Evolutionary conservation across 2,888 invertebrate species (phyloP).

Genomic region (Osmoderma eremita): DNA sequence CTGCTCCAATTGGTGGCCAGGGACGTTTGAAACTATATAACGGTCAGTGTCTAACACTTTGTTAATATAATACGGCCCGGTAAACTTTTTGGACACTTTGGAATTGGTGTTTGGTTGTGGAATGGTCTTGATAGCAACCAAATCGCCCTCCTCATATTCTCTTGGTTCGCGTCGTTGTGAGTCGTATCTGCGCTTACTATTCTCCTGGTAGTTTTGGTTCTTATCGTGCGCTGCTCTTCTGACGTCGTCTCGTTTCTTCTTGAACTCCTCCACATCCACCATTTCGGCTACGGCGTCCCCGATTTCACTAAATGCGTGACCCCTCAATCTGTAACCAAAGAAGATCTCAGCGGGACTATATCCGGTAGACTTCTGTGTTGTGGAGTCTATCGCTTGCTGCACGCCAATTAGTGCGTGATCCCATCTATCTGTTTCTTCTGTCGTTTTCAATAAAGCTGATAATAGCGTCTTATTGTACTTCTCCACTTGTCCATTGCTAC

Average conservation of each 20-base stretch:
- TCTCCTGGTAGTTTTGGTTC: not conserved
- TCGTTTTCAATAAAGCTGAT: not conserved
- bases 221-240: no score
- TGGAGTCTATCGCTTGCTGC: not conserved
- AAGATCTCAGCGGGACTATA: not conserved
- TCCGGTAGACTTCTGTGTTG: not conserved
- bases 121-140: not conserved
- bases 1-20: constrained; percentile 2
- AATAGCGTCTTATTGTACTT: not conserved
- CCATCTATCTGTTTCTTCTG: not conserved
- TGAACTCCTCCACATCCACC: no score
- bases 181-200: not conserved
- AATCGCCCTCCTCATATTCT: not conserved
- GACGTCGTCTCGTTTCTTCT: no score
- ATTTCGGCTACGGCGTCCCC: no score
- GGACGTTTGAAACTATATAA: constrained; percentile 44
- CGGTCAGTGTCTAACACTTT: constrained; percentile 48
- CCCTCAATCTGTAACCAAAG: not conserved
- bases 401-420: not conserved
- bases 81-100: constrained; percentile 47
- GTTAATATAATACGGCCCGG: constrained; percentile 47
- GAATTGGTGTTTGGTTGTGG: not conserved
- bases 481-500: not conserved
- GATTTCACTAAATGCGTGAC: no score
- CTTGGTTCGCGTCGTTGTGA: not conserved